Evolutionary conservation across 2,888 invertebrate genomes (phyloP), one percentile per base, ranked within the genome.

Genomic region (Oeneis ivallda): DNA sequence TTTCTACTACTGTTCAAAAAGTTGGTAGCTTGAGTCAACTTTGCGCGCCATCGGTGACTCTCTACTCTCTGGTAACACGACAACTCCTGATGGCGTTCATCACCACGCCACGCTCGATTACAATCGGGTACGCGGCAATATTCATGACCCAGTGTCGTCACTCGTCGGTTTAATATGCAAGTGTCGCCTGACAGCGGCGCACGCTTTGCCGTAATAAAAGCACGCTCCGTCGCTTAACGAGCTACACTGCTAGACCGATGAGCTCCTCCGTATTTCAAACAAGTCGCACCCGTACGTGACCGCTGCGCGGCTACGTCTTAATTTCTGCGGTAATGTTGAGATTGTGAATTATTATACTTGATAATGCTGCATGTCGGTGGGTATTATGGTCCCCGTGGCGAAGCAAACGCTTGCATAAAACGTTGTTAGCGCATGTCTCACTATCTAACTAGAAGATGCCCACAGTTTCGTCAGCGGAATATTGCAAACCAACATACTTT

Each of bases 191-290:
- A 74, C 78, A 77, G 85, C 82, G 85, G 84, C 86, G 85, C 85
- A 84, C 88, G 88, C 86, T 79, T 76, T 82, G 79, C 75, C 83
- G 87, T 90, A 89, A 90, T 90, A 91, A 90, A 91, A 90, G 89
- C 91, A 91, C 90, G 91, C 89, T 87, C 83, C 83, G 77, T 80
- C 87, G 90, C 88, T 89, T 90, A 91, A 91, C 90, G 88, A 91
- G 86, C 85, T 81, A 80, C 84, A 81, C 86, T 87, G 87, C 85
- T 82, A 80, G 84, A 81, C 86, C 87, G 87, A 89, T 88, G 90
- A 90, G 87, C 84, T 85, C 84, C 88, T 88, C 85, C 89, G 88
- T 89, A 89, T 89, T 91, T 88, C 90, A 88, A 89, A 90, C 87
- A 87, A 88, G 89, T 81, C 84, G 82, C 26, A 81, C 83, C 78